A percentile compares a stretch with the other conserved stretches of the same genome.
Conservation (phyloP, 2,113 vertebrate genomes). For the Alosa alosa region DNA sequence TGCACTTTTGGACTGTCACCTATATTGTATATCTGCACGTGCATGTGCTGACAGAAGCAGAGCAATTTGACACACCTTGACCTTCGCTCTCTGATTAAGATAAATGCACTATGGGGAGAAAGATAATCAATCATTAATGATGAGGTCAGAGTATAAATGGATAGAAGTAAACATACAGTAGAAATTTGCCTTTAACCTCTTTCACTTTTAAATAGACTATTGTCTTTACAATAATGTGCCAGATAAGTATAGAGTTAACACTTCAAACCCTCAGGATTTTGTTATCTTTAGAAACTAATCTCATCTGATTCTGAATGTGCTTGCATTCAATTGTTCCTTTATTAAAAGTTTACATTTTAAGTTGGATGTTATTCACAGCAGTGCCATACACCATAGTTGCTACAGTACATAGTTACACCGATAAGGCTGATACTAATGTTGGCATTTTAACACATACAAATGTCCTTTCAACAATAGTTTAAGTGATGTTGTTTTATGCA, state of each 20-base stretch:
- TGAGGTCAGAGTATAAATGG: background rate
- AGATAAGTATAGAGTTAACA: background rate
- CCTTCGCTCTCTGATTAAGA: constrained; percentile 63
- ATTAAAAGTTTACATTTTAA: background rate
- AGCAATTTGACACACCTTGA: constrained; percentile 51
- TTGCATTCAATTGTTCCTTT: background rate
- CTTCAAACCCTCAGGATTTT: background rate
- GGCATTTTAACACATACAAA: no score
- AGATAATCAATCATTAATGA: constrained; percentile 70
- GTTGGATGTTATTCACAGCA: no score
- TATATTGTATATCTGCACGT: background rate
- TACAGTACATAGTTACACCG: no score
- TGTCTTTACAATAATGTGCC: background rate
- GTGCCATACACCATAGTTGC: background rate
- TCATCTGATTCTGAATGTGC: background rate
- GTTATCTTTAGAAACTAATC: background rate
- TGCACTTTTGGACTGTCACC: background rate
- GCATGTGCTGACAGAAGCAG: background rate
- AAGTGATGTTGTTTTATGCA: no score
- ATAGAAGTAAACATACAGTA: background rate
- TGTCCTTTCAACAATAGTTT: no score
- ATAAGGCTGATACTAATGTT: background rate
- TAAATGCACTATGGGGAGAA: constrained; percentile 48
- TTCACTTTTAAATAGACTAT: background rate
- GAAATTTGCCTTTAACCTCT: background rate